These are phyloP conservation scores for Leptinotarsa juncta DNA, from an alignment of 2,888 invertebrate species.

Conservation along the genomic window DNA sequence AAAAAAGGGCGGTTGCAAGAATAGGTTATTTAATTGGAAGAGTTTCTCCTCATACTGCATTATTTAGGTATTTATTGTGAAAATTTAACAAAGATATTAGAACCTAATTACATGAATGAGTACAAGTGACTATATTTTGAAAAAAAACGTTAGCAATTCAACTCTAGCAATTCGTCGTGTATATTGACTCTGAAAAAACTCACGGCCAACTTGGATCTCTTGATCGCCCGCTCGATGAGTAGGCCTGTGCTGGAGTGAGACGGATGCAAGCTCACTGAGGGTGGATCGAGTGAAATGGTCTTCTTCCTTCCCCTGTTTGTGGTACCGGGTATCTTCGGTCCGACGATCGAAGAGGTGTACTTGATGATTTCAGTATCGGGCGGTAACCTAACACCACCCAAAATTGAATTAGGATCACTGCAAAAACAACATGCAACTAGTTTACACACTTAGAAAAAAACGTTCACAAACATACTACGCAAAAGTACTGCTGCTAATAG, in stretches of 20 bases:
- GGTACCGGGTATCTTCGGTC: conserved; percentile 86
- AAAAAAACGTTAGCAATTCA: too few species aligned
- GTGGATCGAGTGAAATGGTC: conserved; percentile 87
- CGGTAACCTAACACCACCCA: conserved; percentile 85
- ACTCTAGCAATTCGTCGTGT: not conserved
- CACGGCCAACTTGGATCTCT: conserved; percentile 63
- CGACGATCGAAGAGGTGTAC: conserved; percentile 88
- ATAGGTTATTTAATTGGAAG: too few species aligned
- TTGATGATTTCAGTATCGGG: conserved; percentile 92
- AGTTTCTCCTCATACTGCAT: too few species aligned
- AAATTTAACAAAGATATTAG: too few species aligned
- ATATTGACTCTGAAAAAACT: conserved; percentile 35
- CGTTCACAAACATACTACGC: conserved; percentile 25
- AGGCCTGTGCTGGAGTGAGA: conserved; percentile 65
- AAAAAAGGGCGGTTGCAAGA: too few species aligned
- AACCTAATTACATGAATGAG: too few species aligned
- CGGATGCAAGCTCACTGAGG: conserved; percentile 71
- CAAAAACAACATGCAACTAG: conserved; percentile 56
- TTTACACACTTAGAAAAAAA: conserved; percentile 44
- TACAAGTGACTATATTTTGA: too few species aligned
- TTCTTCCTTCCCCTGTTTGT: conserved; percentile 89
- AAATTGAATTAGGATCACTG: conserved; percentile 85
- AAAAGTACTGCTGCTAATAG: conserved; percentile 1
- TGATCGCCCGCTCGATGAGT: conserved; percentile 67
- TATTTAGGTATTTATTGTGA: too few species aligned